A percentile compares a stretch with the other conserved stretches of the same genome.
Evolutionary conservation across 2,113 vertebrate genomes (phyloP).

Genomic region (Protobothrops mucrosquamatus): DNA sequence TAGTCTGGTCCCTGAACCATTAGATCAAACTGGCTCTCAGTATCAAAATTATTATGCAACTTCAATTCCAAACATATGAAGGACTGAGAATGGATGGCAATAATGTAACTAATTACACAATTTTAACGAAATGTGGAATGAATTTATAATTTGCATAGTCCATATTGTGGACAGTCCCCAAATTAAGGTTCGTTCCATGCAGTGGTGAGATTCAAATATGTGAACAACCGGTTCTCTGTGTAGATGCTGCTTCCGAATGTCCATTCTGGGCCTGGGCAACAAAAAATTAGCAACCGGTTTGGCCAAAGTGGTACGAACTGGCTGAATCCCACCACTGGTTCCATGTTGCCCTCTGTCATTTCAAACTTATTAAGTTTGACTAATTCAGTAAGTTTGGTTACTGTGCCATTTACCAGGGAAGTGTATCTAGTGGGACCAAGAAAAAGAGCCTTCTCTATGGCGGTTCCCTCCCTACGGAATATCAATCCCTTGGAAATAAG

Average conservation of each 20-base stretch:
- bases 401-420: background rate
- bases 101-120: background rate
- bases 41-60: background rate
- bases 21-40: no score
- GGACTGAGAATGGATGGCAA: background rate
- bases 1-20: no score
- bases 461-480: background rate
- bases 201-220: no score
- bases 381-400: background rate
- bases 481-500: background rate
- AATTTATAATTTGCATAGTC: background rate
- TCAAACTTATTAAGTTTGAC: background rate
- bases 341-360: background rate
- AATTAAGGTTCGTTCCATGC: background rate
- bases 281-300: no score
- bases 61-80: background rate
- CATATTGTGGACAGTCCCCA: background rate
- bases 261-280: no score
- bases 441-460: background rate
- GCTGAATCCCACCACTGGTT: background rate
- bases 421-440: background rate
- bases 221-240: no score
- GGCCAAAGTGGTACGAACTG: no score
- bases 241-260: no score
- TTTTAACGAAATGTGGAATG: background rate